Evolutionary conservation across 2,797 vertebrate genomes (phyloP).

Genomic region (Bryconaethiops microstoma): DNA sequence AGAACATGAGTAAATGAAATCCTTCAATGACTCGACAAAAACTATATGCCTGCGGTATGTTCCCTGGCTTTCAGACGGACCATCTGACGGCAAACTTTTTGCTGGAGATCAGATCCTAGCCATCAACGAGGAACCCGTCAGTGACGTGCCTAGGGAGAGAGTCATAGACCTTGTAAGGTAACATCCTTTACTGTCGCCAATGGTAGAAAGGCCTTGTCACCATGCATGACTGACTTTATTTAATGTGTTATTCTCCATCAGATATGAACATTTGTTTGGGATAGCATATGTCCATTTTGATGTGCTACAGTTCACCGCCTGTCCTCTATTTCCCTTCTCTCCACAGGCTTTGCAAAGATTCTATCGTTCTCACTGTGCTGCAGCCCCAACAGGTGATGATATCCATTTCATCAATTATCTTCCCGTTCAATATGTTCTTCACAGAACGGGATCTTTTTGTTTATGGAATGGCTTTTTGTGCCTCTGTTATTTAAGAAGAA

Average conservation of each 20-base stretch:
- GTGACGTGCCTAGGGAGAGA: slow-evolving; percentile 93
- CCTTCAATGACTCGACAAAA: background rate
- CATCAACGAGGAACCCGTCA: slow-evolving; percentile 95
- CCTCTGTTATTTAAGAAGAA: slow-evolving; percentile 39
- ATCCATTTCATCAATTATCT: slow-evolving; percentile 54
- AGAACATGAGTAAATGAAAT: slow-evolving; percentile 4
- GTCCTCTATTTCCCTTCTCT: slow-evolving; percentile 64
- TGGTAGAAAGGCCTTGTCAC: slow-evolving; percentile 63
- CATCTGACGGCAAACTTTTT: slow-evolving; percentile 94
- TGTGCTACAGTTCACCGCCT: slow-evolving; percentile 64
- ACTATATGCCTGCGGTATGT: slow-evolving; percentile 28
- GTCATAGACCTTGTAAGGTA: slow-evolving; percentile 99
- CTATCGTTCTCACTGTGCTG: slow-evolving; percentile 92
- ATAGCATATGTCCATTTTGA: slow-evolving; percentile 62
- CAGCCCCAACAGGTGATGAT: slow-evolving; percentile 93
- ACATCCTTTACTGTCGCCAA: slow-evolving; percentile 86
- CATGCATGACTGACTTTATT: slow-evolving; percentile 44
- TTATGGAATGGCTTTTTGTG: slow-evolving; percentile 17
- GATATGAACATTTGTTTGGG: slow-evolving; percentile 51
- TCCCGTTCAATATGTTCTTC: background rate
- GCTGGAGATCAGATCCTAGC: slow-evolving; percentile 96
- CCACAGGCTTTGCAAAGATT: slow-evolving; percentile 89
- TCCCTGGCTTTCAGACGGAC: slow-evolving; percentile 82
- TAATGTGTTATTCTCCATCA: slow-evolving; percentile 43
- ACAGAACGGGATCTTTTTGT: background rate